Evolutionary conservation across 2,113 vertebrate species (phyloP).

Genomic region (Mus pahari): DNA sequence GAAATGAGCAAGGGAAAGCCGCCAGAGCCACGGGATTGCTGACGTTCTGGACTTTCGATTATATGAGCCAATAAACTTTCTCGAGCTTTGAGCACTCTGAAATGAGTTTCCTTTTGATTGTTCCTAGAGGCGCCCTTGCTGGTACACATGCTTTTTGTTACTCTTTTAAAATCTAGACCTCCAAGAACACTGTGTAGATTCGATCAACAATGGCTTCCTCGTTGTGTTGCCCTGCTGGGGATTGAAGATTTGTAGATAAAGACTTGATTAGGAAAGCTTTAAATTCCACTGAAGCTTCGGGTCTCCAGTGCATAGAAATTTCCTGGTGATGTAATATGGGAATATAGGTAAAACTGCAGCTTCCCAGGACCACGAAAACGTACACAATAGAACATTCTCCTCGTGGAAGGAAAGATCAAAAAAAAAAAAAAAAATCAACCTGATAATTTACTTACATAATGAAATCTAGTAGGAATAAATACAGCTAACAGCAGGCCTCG

Average conservation of each 20-base stretch:
- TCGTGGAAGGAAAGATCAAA: not conserved
- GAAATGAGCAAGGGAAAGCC: not conserved
- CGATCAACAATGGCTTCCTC: not conserved
- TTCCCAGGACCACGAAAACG: not conserved
- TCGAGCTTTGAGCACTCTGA: slow-evolving; percentile 44
- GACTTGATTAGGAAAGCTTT: not conserved
- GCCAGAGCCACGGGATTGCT: not conserved
- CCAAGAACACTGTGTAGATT: slow-evolving; percentile 1
- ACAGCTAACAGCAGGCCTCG: not conserved
- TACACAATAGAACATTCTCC: not conserved
- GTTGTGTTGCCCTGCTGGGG: not conserved
- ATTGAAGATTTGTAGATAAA: not conserved
- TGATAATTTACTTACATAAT: not conserved
- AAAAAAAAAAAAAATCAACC: not conserved
- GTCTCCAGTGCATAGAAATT: not conserved
- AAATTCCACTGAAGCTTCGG: not conserved
- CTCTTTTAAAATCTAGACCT: slow-evolving; percentile 38
- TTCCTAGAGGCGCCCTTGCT: slow-evolving; percentile 12
- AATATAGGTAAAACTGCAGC: not conserved
- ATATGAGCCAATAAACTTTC: slow-evolving; percentile 8
- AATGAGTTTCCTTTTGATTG: slow-evolving; percentile 43
- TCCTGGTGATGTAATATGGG: not conserved
- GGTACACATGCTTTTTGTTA: not conserved
- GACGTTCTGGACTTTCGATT: not conserved
- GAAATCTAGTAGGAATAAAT: not conserved